These are phyloP conservation scores for Scortum barcoo DNA, from an alignment of 2,113 vertebrate genomes.

Conservation along the genomic window DNA sequence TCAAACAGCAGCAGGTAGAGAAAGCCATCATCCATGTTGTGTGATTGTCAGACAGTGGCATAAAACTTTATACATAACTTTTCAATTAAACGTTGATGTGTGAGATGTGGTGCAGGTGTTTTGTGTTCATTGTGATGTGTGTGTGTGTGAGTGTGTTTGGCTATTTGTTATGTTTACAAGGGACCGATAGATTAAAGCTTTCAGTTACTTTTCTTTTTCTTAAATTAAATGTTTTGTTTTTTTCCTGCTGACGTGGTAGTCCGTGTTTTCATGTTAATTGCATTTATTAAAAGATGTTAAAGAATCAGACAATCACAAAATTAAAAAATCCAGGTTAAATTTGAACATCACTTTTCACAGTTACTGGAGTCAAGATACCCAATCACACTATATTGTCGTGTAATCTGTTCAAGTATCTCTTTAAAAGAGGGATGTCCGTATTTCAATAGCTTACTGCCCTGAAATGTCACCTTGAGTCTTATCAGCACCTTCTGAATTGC, in stretches of 20 bases:
- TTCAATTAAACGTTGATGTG: too few relatives aligned
- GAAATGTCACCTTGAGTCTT: slow-evolving; percentile 25
- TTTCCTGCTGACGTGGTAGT: background rate
- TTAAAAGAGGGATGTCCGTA: background rate
- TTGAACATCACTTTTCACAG: too few relatives aligned
- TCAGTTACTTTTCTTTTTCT: background rate
- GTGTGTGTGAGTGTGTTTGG: background rate
- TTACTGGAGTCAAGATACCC: background rate
- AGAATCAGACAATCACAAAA: background rate
- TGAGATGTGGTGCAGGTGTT: too few relatives aligned
- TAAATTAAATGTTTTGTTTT: background rate
- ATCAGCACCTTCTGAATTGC: slow-evolving; percentile 28
- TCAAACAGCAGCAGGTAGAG: too few relatives aligned
- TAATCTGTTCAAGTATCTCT: background rate
- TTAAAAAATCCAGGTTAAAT: background rate
- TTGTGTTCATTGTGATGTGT: slow-evolving; percentile 11
- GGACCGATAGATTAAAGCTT: background rate
- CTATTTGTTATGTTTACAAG: background rate
- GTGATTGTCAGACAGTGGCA: background rate
- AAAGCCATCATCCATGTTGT: too few relatives aligned
- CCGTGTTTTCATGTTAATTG: background rate
- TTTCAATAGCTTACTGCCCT: background rate
- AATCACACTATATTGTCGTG: background rate
- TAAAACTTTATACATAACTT: too few relatives aligned
- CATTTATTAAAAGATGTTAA: background rate